Percentiles rank a stretch among this genome's conserved stretches.
Evolutionary conservation across 2,113 vertebrate genomes (phyloP).

Genomic region (Carassius carassius): DNA sequence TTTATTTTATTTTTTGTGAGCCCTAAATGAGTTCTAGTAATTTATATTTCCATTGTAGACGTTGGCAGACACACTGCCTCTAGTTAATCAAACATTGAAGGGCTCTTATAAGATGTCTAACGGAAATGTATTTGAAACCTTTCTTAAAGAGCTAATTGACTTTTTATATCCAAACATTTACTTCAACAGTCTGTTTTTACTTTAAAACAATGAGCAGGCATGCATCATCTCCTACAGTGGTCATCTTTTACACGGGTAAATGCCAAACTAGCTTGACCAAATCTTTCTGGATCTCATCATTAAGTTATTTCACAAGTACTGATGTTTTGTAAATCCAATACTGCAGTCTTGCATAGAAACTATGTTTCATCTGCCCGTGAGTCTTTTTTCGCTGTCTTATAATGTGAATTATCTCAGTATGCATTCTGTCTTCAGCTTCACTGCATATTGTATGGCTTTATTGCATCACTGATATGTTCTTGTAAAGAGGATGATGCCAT

Average conservation of each 20-base stretch:
- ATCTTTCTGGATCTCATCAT: slow-evolving; percentile 55
- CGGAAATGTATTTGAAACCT: neutral
- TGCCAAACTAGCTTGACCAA: slow-evolving; percentile 67
- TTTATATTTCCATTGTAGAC: neutral
- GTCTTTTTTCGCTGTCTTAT: slow-evolving; percentile 28
- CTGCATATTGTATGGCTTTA: neutral
- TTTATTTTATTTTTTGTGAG: neutral
- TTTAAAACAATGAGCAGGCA: neutral
- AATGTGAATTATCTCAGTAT: slow-evolving; percentile 43
- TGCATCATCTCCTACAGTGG: slow-evolving; percentile 9
- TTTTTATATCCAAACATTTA: slow-evolving; percentile 2
- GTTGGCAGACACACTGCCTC: neutral
- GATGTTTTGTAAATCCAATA: neutral
- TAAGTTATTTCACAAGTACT: too few species aligned
- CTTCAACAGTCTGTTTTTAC: neutral
- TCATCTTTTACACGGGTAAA: slow-evolving; percentile 58
- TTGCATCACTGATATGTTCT: slow-evolving; percentile 8
- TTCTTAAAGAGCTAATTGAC: slow-evolving; percentile 14
- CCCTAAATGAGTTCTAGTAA: slow-evolving; percentile 6
- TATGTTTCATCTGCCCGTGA: neutral
- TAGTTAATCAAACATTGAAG: slow-evolving; percentile 32
- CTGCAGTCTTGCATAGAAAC: neutral
- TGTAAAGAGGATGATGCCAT: neutral
- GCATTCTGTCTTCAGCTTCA: slow-evolving; percentile 14
- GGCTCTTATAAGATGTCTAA: slow-evolving; percentile 45